Evolutionary conservation across 2,888 invertebrate genomes (phyloP).

Genomic region (Zelleria hepariella): DNA sequence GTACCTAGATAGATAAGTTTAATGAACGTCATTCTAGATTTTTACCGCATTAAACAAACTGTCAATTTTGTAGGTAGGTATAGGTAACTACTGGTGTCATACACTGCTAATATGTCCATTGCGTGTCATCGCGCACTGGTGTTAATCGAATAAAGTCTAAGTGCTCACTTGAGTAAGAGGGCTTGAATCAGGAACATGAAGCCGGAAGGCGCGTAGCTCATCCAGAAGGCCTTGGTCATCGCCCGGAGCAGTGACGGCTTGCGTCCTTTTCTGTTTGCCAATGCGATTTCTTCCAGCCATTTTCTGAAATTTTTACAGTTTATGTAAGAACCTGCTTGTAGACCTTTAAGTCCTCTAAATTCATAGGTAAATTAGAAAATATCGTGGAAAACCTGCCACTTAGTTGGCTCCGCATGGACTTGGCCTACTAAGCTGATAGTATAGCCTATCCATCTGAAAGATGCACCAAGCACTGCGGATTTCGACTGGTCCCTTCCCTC

Average conservation of each 20-base stretch:
- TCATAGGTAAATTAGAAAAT: not conserved
- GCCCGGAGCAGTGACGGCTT: constrained; percentile 77
- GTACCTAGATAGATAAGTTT: too few relatives aligned
- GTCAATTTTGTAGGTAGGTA: not conserved
- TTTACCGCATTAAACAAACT: too few relatives aligned
- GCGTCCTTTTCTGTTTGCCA: constrained; percentile 66
- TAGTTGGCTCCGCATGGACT: too few relatives aligned
- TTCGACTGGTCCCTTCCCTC: too few relatives aligned
- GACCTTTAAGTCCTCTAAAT: too few relatives aligned
- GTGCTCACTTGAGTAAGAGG: constrained; percentile 57
- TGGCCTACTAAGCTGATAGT: too few relatives aligned
- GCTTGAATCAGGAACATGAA: constrained; percentile 74
- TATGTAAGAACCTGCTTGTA: too few relatives aligned
- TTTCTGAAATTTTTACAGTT: constrained; percentile 76
- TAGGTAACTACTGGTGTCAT: not conserved
- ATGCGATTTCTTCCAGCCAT: constrained; percentile 76
- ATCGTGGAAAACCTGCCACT: too few relatives aligned
- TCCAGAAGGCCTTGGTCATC: constrained; percentile 77
- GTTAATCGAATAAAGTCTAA: constrained; percentile 14
- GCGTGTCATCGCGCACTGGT: constrained; percentile 19
- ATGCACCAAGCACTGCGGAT: too few relatives aligned
- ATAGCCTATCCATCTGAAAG: too few relatives aligned
- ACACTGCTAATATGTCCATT: constrained; percentile 15
- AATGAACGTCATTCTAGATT: too few relatives aligned
- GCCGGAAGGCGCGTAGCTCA: constrained; percentile 76